Evolutionary conservation across 2,113 vertebrate genomes (phyloP).

Genomic region (Erpornis zantholeuca): DNA sequence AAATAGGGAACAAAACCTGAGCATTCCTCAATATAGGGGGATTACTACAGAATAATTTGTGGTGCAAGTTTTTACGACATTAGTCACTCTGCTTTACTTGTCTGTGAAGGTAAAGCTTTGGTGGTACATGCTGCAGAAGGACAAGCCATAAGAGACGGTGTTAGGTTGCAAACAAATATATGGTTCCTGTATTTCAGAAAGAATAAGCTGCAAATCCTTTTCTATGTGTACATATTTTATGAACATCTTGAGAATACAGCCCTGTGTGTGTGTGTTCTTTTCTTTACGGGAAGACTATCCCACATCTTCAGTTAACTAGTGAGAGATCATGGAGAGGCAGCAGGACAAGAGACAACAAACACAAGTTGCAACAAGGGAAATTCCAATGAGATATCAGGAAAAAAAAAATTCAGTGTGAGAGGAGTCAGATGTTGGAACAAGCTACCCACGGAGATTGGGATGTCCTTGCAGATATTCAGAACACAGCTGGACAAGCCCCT

Average conservation of each 20-base stretch:
- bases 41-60: background rate
- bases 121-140: background rate
- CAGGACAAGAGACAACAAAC: background rate
- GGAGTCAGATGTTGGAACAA: background rate
- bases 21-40: rapidly evolving
- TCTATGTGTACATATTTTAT: background rate
- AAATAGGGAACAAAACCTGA: rapidly evolving
- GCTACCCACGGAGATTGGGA: background rate
- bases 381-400: background rate
- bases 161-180: background rate
- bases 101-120: background rate
- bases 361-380: background rate
- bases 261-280: background rate
- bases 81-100: background rate
- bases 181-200: background rate
- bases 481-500: background rate
- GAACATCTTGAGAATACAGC: background rate
- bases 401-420: rapidly evolving
- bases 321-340: background rate
- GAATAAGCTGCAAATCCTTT: background rate
- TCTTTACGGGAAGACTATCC: background rate
- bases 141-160: rapidly evolving
- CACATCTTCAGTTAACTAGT: background rate
- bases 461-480: background rate
- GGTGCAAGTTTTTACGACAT: background rate